A percentile compares a stretch with the other conserved stretches of the same genome.
phyloP scores from a whole-genome alignment of 2,888 invertebrate genomes.

The Phrixothrix hirtus region DNA sequence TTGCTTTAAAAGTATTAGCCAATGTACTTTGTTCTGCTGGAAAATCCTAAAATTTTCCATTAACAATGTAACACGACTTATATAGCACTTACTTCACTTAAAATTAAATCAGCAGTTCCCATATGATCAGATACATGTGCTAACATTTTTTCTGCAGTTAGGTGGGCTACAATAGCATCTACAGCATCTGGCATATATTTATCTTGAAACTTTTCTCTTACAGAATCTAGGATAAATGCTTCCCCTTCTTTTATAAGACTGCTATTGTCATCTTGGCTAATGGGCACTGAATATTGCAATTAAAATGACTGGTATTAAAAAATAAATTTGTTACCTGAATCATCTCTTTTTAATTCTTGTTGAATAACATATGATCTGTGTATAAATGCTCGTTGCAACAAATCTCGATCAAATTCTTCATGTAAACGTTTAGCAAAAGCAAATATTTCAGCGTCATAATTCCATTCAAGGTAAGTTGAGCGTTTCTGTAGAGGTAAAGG shows the following conservation, averaged over 20 bases:
- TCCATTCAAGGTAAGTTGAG: conserved; percentile 80
- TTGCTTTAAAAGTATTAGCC: conserved; percentile 76
- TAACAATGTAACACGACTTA: conserved; percentile 2
- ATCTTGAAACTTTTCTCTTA: conserved; percentile 68
- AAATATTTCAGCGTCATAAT: conserved; percentile 82
- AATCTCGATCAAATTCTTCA: conserved; percentile 75
- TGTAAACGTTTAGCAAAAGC: conserved; percentile 84
- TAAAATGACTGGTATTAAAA: no score
- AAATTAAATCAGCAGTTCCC: conserved; percentile 81
- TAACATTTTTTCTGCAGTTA: conserved; percentile 69
- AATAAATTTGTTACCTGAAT: conserved; percentile 32
- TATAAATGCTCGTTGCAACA: conserved; percentile 77
- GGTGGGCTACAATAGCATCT: conserved; percentile 65
- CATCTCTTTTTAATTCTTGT: conserved; percentile 67
- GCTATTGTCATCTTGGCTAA: conserved; percentile 69
- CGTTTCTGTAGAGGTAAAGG: conserved; percentile 62
- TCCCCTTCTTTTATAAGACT: conserved; percentile 71
- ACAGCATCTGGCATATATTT: conserved; percentile 78
- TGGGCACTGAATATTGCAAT: no score
- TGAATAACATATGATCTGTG: conserved; percentile 76
- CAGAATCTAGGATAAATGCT: conserved; percentile 66
- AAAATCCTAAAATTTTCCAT: conserved; percentile 64
- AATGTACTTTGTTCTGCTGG: conserved; percentile 68
- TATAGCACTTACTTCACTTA: conserved; percentile 66
- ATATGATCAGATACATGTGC: conserved; percentile 73